Percentiles rank a stretch among this genome's conserved stretches.
phyloP scores from a whole-genome alignment of 2,113 vertebrate genomes.

The Dicaeum eximium region DNA sequence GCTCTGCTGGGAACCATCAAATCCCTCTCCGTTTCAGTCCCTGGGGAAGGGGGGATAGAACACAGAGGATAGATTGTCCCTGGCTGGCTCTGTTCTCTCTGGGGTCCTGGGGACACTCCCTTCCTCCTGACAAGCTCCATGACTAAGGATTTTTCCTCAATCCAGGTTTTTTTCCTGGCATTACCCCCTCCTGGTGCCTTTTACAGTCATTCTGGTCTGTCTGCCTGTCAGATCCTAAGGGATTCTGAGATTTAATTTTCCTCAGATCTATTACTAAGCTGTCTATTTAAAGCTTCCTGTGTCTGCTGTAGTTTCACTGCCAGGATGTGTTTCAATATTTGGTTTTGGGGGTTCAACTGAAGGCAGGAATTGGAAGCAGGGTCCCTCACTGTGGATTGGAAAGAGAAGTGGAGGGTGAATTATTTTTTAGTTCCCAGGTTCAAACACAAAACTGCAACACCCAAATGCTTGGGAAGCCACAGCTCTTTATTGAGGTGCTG shows the following conservation, averaged over 20 bases:
- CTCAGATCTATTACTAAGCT: neutral
- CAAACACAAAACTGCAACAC: neutral
- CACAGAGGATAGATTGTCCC: no score
- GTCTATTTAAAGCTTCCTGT: neutral
- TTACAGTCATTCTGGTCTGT: neutral
- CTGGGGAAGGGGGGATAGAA: neutral
- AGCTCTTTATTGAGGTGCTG: accelerated
- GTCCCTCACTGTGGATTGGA: neutral
- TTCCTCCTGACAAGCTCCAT: neutral
- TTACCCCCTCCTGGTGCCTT: neutral
- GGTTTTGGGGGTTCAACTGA: neutral
- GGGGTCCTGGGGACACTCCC: neutral
- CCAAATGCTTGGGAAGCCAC: neutral
- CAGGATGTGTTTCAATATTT: neutral
- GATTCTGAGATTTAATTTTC: neutral
- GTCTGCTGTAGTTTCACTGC: neutral
- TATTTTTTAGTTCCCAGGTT: neutral
- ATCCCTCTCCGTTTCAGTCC: neutral
- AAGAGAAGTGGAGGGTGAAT: neutral
- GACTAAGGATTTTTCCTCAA: neutral
- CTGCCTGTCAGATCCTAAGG: neutral
- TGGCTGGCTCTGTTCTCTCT: neutral
- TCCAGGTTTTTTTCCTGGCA: neutral
- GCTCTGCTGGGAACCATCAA: neutral
- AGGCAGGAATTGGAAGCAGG: neutral